Conservation (phyloP, 37 sponge, comb jelly and placozoan species). For the Dysidea cf. avara region DNA sequence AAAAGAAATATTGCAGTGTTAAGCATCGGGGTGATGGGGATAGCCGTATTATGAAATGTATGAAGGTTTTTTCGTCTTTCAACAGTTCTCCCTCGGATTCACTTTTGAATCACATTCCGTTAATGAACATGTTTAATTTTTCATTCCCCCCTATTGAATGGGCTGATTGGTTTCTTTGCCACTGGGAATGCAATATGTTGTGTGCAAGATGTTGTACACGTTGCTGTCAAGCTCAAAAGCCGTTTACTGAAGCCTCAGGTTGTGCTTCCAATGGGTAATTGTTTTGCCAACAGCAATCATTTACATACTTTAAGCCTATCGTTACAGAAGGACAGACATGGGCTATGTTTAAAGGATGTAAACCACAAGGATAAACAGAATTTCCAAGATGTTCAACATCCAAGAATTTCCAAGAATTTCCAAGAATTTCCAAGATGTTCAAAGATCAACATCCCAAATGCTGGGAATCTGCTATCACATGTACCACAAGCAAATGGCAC, state of each 20-base stretch:
- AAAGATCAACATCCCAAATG: background rate
- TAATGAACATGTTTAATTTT: background rate
- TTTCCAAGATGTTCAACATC: background rate
- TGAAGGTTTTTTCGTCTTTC: slow-evolving; percentile 8
- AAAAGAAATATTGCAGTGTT: slow-evolving; percentile 7
- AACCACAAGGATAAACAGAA: slow-evolving; percentile 32
- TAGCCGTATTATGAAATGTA: slow-evolving; percentile 18
- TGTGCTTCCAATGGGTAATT: slow-evolving; percentile 22
- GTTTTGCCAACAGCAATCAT: slow-evolving; percentile 1
- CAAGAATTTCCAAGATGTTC: slow-evolving; percentile 17
- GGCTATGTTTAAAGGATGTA: slow-evolving; percentile 25
- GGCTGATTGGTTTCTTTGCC: background rate
- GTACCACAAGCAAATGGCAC: slow-evolving; percentile 13
- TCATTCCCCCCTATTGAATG: slow-evolving; percentile 2
- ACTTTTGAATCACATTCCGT: background rate
- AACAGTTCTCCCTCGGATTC: background rate
- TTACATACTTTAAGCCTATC: background rate
- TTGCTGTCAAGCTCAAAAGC: slow-evolving; percentile 23
- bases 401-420: too few species aligned
- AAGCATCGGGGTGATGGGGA: slow-evolving; percentile 28
- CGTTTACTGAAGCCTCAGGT: slow-evolving; percentile 19
- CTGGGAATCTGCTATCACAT: background rate
- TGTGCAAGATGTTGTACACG: slow-evolving; percentile 25
- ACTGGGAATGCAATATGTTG: background rate
- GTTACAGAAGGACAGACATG: slow-evolving; percentile 25